phyloP scores from a whole-genome alignment of 37 sponge, comb jelly and placozoan genomes.

The Amphimedon queenslandica region DNA sequence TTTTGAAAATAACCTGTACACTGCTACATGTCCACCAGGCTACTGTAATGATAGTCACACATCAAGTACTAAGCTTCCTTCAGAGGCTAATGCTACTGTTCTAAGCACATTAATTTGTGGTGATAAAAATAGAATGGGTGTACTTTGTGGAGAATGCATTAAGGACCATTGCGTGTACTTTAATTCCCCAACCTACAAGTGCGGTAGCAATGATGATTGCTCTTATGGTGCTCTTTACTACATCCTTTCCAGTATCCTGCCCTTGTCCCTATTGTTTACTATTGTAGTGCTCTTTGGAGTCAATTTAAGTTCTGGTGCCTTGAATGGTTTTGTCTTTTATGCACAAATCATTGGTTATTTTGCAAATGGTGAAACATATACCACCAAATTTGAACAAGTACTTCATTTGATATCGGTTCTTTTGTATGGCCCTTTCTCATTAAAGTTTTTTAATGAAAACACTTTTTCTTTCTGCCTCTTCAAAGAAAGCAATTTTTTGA shows the following conservation, averaged over 20 bases:
- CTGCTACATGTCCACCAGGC: not conserved
- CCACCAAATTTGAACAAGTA: not conserved
- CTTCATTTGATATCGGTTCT: not conserved
- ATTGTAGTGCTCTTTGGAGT: not conserved
- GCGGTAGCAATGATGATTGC: not conserved
- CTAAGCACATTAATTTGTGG: constrained; percentile 15
- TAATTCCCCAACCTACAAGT: not conserved
- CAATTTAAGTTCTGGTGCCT: not conserved
- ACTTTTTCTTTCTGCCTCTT: not conserved
- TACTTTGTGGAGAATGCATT: not conserved
- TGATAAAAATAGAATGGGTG: not conserved
- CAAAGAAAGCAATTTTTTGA: not conserved
- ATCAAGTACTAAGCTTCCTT: not conserved
- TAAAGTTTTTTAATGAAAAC: not conserved
- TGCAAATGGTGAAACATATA: not conserved
- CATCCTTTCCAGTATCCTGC: not conserved
- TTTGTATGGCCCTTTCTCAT: not conserved
- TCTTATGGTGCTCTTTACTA: not conserved
- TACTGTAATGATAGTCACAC: not conserved
- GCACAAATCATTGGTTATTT: not conserved
- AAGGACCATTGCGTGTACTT: not conserved
- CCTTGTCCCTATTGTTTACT: not conserved
- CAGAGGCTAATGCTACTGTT: not conserved
- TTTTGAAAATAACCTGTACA: not conserved
- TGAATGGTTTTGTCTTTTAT: not conserved